These are phyloP conservation scores for Cercocebus atys DNA, from an alignment of 2,113 vertebrate species.

Conservation along the genomic window DNA sequence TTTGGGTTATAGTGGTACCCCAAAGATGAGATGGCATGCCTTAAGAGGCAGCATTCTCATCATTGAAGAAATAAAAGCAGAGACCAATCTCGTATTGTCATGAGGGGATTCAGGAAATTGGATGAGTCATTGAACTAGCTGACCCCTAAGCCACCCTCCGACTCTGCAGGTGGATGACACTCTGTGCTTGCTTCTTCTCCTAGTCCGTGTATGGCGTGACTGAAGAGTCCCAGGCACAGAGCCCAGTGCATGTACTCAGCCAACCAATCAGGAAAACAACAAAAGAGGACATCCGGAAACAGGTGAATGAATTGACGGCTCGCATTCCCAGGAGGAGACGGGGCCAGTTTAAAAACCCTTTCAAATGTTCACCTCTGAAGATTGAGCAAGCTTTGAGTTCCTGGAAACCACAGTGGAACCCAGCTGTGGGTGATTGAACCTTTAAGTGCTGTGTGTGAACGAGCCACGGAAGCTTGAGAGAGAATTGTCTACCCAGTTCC, in stretches of 20 bases:
- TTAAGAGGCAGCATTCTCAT: background rate
- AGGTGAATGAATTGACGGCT: constrained; percentile 82
- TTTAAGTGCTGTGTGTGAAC: background rate
- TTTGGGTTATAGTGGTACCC: background rate
- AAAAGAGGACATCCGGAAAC: constrained; percentile 94
- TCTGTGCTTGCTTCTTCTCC: background rate
- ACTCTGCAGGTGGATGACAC: background rate
- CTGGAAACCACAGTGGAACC: background rate
- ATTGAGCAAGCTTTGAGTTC: background rate
- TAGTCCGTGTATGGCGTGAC: constrained; percentile 95
- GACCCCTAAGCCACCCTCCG: too few relatives aligned
- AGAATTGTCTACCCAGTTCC: background rate
- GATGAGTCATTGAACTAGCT: background rate
- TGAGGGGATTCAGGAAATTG: fast-evolving
- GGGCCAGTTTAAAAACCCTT: background rate
- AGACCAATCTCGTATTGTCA: background rate
- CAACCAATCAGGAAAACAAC: constrained; percentile 91
- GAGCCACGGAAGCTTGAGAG: background rate
- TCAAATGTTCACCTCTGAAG: background rate
- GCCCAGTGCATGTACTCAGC: constrained; percentile 90
- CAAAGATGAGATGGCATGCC: background rate
- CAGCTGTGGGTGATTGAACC: background rate
- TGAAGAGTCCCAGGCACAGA: constrained; percentile 93
- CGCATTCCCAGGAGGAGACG: fast-evolving
- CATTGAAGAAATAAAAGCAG: background rate